A percentile compares a stretch with the other conserved stretches of the same genome.
Conservation (phyloP, 2,888 invertebrate genomes). For the Sinotaia quadrata region DNA sequence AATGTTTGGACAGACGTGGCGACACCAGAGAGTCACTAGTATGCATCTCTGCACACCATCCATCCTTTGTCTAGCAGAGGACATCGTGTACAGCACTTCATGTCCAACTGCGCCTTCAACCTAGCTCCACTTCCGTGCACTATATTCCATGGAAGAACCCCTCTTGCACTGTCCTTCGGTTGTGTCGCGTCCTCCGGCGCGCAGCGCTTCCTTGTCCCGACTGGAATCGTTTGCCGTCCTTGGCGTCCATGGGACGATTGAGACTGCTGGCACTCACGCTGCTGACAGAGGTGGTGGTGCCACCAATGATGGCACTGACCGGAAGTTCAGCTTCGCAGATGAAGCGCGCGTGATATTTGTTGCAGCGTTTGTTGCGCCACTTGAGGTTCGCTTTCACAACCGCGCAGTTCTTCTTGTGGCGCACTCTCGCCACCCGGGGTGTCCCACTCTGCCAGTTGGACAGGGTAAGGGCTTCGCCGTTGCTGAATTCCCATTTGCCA, state of each 20-base stretch:
- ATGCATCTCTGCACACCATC: too few relatives aligned
- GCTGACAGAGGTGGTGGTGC: constrained; percentile 15
- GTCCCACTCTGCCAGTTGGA: constrained; percentile 62
- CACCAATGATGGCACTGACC: not conserved
- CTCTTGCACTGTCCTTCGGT: constrained; percentile 10
- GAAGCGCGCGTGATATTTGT: constrained; percentile 59
- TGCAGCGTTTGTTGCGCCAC: constrained; percentile 68
- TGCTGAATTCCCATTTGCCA: constrained; percentile 63
- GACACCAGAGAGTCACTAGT: too few relatives aligned
- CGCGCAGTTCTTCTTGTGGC: constrained; percentile 64
- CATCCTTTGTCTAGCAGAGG: too few relatives aligned
- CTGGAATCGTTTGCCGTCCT: not conserved
- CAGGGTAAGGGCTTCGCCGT: constrained; percentile 52
- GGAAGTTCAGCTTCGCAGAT: constrained; percentile 59
- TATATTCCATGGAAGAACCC: constrained; percentile 23
- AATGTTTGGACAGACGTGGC: too few relatives aligned
- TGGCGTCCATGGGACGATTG: constrained; percentile 1
- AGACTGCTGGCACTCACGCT: not conserved
- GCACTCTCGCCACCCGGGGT: constrained; percentile 52
- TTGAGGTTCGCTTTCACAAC: constrained; percentile 60
- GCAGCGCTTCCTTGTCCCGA: not conserved
- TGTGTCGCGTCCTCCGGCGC: not conserved
- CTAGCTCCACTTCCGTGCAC: not conserved
- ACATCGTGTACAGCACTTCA: not conserved
- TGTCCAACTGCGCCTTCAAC: not conserved